Base-by-base conservation (phyloP, 2,797 vertebrate species). In the Scyliorhinus canicula region DNA sequence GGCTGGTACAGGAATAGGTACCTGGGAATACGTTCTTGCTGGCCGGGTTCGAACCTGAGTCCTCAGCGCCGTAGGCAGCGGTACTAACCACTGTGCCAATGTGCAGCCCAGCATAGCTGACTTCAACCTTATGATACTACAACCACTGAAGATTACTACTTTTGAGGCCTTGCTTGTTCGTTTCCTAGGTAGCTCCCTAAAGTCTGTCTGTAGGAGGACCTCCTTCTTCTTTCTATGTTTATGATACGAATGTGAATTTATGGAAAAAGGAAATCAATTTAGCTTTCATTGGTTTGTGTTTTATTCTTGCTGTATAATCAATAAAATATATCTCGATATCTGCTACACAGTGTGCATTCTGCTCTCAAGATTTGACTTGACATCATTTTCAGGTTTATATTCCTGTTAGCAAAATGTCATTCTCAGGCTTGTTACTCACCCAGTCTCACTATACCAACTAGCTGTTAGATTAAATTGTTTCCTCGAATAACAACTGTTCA, bases 381-480 rank as follows among this genome's bases (percentile, higher is more conserved):
- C 44, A 93, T 47, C 9, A 71, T 71, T 93, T 71, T 67, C 67
- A 47, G 40, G 28, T 52, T 67, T 71, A 93, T 93, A 71, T 52
- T 28, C 35, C 67, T 35, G 31, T 28, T 52, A 40, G 31, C 55
- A 94, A 74, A 47, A 94, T 71, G 9, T 94, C 47, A 71, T 28
- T 50, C 28, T 21, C 19, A 31, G 14, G 28, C 31, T 35, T 94
- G 47, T 94, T 52, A 94, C 67, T 52, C 93, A 94, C 50, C 24
- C 14, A 52, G 93, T 94, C 44, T 14, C 69, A 91, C n/a, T 57
- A 94, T 8, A 71, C 14, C 93, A 71, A 94, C 26, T 94, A 94
- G 67, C 67, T 94, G 28, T 52, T 71, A 47, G 65, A 52, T 50
- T 71, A 52, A 50, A 50, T 50, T 94, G 67, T 47, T 94, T 71